A percentile compares a stretch with the other conserved stretches of the same genome.
These are phyloP conservation scores for Cryptocephalus primarius DNA, from an alignment of 2,888 invertebrate species.

Conservation along the genomic window DNA sequence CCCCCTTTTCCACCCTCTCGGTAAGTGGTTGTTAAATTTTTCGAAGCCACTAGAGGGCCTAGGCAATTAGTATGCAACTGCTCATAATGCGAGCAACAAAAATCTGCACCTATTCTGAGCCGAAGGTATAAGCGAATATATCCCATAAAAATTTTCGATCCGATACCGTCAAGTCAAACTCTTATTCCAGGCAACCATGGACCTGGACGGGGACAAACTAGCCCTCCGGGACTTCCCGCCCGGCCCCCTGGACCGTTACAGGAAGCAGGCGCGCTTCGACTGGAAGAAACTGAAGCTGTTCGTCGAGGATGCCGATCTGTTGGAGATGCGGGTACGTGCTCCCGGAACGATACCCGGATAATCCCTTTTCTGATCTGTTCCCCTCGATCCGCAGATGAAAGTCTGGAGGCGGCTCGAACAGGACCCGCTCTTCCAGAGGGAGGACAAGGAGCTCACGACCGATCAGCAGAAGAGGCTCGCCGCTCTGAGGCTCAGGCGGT, in stretches of 20 bases:
- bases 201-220: slow-evolving; percentile 3
- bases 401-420: slow-evolving; percentile 68
- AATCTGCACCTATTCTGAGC: too few species aligned
- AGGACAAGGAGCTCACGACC: slow-evolving; percentile 47
- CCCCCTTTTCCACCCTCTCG: too few species aligned
- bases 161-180: too few species aligned
- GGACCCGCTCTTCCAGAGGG: slow-evolving; percentile 67
- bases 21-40: too few species aligned
- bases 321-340: slow-evolving; percentile 61
- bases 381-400: slow-evolving; percentile 48
- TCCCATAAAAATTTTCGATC: too few species aligned
- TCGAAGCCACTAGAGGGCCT: too few species aligned
- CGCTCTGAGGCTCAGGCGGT: slow-evolving; percentile 54
- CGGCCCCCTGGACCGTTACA: slow-evolving; percentile 69
- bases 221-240: slow-evolving; percentile 45
- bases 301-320: slow-evolving; percentile 60
- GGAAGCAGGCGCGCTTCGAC: slow-evolving; percentile 70
- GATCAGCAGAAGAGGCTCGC: slow-evolving; percentile 65
- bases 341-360: background rate
- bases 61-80: too few species aligned
- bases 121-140: too few species aligned
- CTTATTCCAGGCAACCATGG: background rate
- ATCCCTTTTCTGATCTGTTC: background rate
- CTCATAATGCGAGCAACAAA: too few species aligned
- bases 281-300: slow-evolving; percentile 77